Evolutionary conservation across 1,140 invertebrate species (phyloP), one percentile per base, ranked within the genome.

Genomic region (Araneus ventricosus): DNA sequence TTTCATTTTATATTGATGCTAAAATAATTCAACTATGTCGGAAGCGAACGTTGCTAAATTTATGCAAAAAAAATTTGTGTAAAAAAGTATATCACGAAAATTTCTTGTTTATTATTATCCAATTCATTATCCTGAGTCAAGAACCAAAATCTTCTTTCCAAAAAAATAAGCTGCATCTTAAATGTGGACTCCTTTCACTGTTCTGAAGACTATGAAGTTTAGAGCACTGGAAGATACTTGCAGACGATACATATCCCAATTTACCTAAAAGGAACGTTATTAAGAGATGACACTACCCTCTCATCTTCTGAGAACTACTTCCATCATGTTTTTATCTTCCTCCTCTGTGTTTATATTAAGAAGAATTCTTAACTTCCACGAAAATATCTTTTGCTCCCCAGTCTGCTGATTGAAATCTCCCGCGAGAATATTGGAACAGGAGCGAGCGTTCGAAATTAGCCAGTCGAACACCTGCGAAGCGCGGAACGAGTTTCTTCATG

Each of bases 381-480:
- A 82, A 45, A 82, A 17, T 24, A 82, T 41, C 41, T 52, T 45
- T 52, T 82, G 80, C 45, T 82, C 45, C 10, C 45, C 45, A 20
- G 39, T 17, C 0, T 3, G 22, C 17, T 82, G 80, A 80, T 52
- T 45, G 80, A 45, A 52, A 45, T 45, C 39, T 45, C 70, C 24
- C 45, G 22, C 7, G 41, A 24, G 80, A 82, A 52, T 82, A 41
- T 45, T 27, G 41, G 22, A 82, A 82, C 17, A 52, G 1, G 4
- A 30, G 10, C n/a, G 10, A n/a, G 22, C 37, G 24, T 82, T 45
- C 80, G 14, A 52, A 82, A 82, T 82, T 82, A 82, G 45, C 45
- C 80, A 82, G 39, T 82, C 7, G 39, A 41, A 82, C 80, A 82
- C 80, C 80, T 82, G 80, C 80, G 27, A 39, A 2, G 80, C 10